Conservation (phyloP, 2,113 vertebrate species). For the Hypocryptadius cinnamomeus region DNA sequence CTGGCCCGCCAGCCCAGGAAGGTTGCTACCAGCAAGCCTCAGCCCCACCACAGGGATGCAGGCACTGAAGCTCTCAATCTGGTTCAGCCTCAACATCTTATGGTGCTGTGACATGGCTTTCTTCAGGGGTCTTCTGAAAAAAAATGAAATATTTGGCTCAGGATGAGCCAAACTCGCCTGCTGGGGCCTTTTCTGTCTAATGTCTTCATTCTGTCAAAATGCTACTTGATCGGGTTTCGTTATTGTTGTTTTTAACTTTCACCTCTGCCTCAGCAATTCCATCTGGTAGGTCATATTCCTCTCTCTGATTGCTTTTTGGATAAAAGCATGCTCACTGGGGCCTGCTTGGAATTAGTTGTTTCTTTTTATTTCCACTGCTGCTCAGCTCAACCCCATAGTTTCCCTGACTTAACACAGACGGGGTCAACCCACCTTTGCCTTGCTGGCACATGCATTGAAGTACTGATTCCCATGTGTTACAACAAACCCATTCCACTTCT, state of each 20-base stretch:
- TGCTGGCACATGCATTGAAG: not conserved
- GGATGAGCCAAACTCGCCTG: not conserved
- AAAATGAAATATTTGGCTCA: not conserved
- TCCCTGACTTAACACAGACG: not conserved
- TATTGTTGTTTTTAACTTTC: conserved; percentile 50
- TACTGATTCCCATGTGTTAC: not conserved
- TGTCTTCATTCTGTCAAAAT: conserved; percentile 42
- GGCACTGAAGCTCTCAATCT: not conserved
- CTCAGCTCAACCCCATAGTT: not conserved
- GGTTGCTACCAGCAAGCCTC: not conserved
- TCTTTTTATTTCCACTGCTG: conserved; percentile 51
- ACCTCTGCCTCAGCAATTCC: conserved; percentile 56
- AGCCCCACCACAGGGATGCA: not conserved
- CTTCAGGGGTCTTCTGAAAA: not conserved
- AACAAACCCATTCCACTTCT: conserved; percentile 14
- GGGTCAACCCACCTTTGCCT: conserved; percentile 49
- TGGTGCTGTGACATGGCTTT: not conserved
- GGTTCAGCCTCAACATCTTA: not conserved
- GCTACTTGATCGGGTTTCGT: conserved; percentile 3
- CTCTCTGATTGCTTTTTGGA: conserved; percentile 62
- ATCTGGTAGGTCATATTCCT: conserved; percentile 58
- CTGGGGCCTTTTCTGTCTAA: conserved; percentile 17
- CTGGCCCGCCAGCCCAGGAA: not conserved
- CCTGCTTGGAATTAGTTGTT: conserved; percentile 61
- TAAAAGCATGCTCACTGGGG: conserved; percentile 54